Conservation (phyloP, 64 coral and sea anemone genomes). For the Acropora tenuis region DNA sequence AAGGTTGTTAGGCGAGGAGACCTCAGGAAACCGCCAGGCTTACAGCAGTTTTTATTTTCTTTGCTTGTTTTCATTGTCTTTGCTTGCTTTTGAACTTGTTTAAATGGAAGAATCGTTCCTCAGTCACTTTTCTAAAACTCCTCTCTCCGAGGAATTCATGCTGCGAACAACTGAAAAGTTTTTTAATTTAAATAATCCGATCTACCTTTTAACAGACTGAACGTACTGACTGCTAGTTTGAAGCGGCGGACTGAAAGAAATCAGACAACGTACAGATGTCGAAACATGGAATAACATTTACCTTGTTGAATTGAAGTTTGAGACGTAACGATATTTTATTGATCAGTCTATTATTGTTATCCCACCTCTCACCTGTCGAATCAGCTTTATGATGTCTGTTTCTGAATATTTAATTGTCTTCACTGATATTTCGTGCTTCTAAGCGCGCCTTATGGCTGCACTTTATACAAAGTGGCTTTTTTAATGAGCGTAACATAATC, state of each 20-base stretch:
- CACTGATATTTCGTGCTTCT: background rate
- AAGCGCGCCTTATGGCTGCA: background rate
- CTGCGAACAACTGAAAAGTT: too few relatives aligned
- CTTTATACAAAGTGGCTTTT: background rate
- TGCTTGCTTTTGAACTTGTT: too few relatives aligned
- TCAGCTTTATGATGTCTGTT: background rate
- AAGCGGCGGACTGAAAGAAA: background rate
- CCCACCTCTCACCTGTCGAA: constrained; percentile 1
- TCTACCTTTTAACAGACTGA: too few relatives aligned
- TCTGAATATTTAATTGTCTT: constrained; percentile 8
- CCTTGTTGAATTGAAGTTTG: background rate
- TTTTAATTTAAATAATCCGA: too few relatives aligned
- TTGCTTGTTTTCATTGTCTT: too few relatives aligned
- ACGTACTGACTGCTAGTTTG: too few relatives aligned
- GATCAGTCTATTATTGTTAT: background rate
- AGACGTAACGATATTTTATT: constrained; percentile 6
- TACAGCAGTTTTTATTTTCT: too few relatives aligned
- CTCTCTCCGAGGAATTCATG: too few relatives aligned
- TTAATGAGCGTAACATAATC: background rate
- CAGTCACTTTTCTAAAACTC: too few relatives aligned
- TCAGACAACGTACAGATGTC: background rate
- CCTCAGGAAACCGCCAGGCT: too few relatives aligned
- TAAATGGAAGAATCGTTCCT: too few relatives aligned
- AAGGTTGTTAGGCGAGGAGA: too few relatives aligned
- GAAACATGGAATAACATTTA: background rate